These are phyloP conservation scores for Himantopus leucocephalus DNA, from an alignment of 2,113 vertebrate genomes.

Conservation along the genomic window DNA sequence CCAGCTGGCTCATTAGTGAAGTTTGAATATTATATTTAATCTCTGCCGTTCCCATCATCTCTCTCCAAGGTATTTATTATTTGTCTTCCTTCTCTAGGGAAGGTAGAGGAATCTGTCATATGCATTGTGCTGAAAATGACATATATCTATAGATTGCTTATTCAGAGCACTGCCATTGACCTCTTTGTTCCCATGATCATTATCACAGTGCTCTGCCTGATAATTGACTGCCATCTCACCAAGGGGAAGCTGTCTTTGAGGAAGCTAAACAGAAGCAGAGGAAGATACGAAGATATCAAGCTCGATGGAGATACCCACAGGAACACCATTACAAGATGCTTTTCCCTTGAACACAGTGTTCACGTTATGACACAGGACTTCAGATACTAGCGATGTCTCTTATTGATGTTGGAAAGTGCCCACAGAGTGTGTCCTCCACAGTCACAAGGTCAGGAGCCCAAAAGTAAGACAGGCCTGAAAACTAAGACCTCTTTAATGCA, in stretches of 20 bases:
- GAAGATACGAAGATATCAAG: not conserved
- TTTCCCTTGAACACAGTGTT: not conserved
- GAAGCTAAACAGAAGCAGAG: not conserved
- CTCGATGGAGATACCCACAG: not conserved
- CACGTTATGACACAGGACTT: not conserved
- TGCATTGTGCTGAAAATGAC: not conserved
- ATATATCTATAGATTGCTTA: not conserved
- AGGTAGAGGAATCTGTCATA: not conserved
- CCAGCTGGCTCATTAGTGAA: not conserved
- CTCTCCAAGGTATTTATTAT: not conserved
- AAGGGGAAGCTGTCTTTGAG: not conserved
- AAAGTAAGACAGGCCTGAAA: not conserved
- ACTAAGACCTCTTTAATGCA: not conserved
- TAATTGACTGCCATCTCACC: not conserved
- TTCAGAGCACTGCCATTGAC: not conserved
- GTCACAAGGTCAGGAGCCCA: not conserved
- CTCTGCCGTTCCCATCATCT: not conserved
- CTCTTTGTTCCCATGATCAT: not conserved
- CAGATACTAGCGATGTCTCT: not conserved
- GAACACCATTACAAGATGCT: not conserved
- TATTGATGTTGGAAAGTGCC: not conserved
- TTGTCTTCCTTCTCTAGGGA: not conserved
- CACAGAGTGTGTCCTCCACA: not conserved
- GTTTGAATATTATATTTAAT: not conserved
- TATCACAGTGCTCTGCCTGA: not conserved